A percentile compares a stretch with the other conserved stretches of the same genome.
Evolutionary conservation across 2,113 vertebrate species (phyloP).

Genomic region (Alaudala cheleensis): DNA sequence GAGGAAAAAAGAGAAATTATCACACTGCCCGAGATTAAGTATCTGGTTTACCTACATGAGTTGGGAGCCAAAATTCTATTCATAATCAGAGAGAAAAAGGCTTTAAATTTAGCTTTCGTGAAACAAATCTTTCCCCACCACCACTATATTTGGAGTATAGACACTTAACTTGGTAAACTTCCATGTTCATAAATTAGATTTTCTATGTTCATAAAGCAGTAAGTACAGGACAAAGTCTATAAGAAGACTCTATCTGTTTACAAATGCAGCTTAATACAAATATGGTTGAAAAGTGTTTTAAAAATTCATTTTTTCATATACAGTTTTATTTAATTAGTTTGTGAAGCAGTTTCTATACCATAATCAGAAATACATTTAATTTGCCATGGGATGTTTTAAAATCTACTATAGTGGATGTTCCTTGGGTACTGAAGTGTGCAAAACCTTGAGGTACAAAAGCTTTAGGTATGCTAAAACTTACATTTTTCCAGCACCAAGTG

Average conservation of each 20-base stretch:
- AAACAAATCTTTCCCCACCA: neutral
- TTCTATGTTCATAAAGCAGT: neutral
- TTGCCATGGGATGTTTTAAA: neutral
- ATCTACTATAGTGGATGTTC: neutral
- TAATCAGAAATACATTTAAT: neutral
- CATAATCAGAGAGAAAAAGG: neutral
- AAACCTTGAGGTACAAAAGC: neutral
- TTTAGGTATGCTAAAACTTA: neutral
- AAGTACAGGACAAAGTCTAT: neutral
- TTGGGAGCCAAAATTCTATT: neutral
- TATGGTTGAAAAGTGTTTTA: neutral
- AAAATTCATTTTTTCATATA: neutral
- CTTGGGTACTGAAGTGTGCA: neutral
- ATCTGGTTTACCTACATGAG: neutral
- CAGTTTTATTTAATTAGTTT: neutral
- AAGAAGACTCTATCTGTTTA: neutral
- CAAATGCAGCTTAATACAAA: neutral
- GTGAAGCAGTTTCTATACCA: neutral
- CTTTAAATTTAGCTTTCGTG: neutral
- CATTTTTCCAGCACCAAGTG: slow-evolving; percentile 81
- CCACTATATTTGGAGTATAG: neutral
- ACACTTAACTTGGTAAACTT: neutral
- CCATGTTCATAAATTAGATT: neutral
- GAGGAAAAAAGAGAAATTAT: neutral
- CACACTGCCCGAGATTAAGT: neutral